phyloP scores from a whole-genome alignment of 2,888 invertebrate species.

The Prenolepis imparis region DNA sequence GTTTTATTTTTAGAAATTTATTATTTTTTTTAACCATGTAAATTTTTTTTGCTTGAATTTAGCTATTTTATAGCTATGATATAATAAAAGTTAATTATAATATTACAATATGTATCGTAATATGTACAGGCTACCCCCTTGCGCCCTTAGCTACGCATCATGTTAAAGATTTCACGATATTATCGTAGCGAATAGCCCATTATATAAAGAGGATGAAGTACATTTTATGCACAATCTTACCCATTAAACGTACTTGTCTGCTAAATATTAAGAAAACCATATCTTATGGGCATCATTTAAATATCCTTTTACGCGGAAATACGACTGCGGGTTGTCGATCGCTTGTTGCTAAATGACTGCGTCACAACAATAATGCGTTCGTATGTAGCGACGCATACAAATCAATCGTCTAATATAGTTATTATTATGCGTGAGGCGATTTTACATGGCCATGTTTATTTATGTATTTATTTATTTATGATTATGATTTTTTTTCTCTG shows the following conservation, averaged over 20 bases:
- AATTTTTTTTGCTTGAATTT: constrained; percentile 83
- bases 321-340: constrained; percentile 63
- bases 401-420: constrained; percentile 15
- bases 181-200: constrained; percentile 65
- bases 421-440: background rate
- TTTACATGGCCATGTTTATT: constrained; percentile 22
- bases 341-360: constrained; percentile 50
- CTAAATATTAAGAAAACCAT: constrained; percentile 72
- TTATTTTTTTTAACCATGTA: constrained; percentile 80
- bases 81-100: constrained; percentile 72
- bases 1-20: constrained; percentile 78
- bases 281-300: constrained; percentile 65
- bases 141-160: constrained; percentile 70
- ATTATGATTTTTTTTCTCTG: constrained; percentile 21
- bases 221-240: constrained; percentile 68
- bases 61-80: constrained; percentile 85
- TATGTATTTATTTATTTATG: constrained; percentile 30
- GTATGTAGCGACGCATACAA: constrained; percentile 12
- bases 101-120: constrained; percentile 74
- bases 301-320: constrained; percentile 67
- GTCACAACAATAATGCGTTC: constrained; percentile 25
- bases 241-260: constrained; percentile 63
- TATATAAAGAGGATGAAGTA: constrained; percentile 66
- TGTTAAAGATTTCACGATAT: constrained; percentile 66
- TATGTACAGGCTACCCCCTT: constrained; percentile 78